Evolutionary conservation across 2,113 vertebrate species (phyloP).

Genomic region (Stigmatopora nigra): DNA sequence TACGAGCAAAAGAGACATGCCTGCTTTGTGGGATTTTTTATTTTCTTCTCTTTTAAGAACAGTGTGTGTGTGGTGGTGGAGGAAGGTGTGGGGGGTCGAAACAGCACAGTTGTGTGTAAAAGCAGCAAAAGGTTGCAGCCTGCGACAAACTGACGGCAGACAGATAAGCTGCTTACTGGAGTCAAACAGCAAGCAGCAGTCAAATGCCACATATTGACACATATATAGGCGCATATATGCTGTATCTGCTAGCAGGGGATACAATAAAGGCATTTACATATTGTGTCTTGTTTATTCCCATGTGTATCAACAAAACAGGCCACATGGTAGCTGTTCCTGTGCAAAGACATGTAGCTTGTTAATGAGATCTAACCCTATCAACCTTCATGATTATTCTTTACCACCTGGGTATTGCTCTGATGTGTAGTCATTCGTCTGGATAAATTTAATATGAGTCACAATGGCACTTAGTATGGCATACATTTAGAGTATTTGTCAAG

Average conservation of each 20-base stretch:
- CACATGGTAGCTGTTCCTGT: conserved; percentile 47
- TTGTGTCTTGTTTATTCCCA: conserved; percentile 30
- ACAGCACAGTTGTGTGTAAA: conserved; percentile 54
- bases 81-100: neutral
- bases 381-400: conserved; percentile 53
- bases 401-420: neutral
- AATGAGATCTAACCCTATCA: conserved; percentile 39
- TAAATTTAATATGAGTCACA: neutral
- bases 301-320: conserved; percentile 23
- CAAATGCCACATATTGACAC: conserved; percentile 37
- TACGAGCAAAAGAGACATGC: conserved; percentile 51
- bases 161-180: conserved; percentile 64
- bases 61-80: neutral
- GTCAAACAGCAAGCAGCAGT: conserved; percentile 58
- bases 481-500: neutral
- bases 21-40: conserved; percentile 53
- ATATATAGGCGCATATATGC: conserved; percentile 4
- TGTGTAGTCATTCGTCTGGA: neutral
- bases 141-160: conserved; percentile 53
- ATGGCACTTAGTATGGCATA: neutral
- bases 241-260: conserved; percentile 10
- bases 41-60: conserved; percentile 56
- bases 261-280: conserved; percentile 8
- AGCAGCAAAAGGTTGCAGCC: conserved; percentile 61
- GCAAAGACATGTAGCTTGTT: conserved; percentile 9